phyloP scores from a whole-genome alignment of 2,888 invertebrate species.

The Apodemia zela region DNA sequence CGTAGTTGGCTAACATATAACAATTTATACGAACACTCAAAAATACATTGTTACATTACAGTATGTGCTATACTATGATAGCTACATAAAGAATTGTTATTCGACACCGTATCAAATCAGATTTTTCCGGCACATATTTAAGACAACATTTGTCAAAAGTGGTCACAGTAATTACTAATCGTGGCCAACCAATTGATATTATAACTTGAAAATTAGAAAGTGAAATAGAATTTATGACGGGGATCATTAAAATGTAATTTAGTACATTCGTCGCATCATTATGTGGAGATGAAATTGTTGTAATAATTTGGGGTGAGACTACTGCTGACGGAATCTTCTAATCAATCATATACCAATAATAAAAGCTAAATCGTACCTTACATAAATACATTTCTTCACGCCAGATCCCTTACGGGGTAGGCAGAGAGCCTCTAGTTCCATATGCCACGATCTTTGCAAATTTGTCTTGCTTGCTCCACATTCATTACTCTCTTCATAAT shows the following conservation, averaged over 20 bases:
- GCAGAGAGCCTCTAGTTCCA: too few relatives aligned
- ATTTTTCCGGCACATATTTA: conserved; percentile 67
- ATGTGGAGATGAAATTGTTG: background rate
- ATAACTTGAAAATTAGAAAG: conserved; percentile 53
- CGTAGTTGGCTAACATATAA: background rate
- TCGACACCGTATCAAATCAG: conserved; percentile 56
- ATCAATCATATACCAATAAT: background rate
- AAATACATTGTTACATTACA: background rate
- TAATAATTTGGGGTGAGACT: background rate
- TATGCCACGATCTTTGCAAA: too few relatives aligned
- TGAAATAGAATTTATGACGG: conserved; percentile 37
- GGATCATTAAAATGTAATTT: background rate
- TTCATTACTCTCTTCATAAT: too few relatives aligned
- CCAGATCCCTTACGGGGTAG: too few relatives aligned
- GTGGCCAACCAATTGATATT: conserved; percentile 68
- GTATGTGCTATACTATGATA: background rate
- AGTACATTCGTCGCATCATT: background rate
- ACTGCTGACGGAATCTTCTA: background rate
- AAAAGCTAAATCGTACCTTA: background rate
- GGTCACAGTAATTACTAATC: conserved; percentile 69
- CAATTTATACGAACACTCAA: background rate
- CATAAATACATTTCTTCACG: too few relatives aligned
- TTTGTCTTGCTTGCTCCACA: too few relatives aligned
- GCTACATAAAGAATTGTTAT: conserved; percentile 21
- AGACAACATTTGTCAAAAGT: conserved; percentile 71